Evolutionary conservation across 2,888 invertebrate species (phyloP).

Genomic region (Athalia circularis): DNA sequence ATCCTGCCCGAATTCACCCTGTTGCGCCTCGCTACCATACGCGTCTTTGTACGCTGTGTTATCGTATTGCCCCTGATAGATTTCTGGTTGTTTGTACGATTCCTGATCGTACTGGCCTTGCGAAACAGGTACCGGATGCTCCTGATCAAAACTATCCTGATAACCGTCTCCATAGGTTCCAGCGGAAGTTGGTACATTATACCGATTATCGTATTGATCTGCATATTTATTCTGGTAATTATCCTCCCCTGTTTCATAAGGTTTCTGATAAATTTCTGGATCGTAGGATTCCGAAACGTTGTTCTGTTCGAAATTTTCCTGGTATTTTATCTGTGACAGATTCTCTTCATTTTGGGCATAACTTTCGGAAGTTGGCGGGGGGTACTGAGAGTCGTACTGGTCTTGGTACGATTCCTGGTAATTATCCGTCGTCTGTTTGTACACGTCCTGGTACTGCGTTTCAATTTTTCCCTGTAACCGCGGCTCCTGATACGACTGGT

Average conservation of each 20-base stretch:
- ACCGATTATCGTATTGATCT: neutral
- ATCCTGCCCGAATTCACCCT: constrained; percentile 6
- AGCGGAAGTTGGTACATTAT: constrained; percentile 15
- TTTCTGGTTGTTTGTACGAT: constrained; percentile 55
- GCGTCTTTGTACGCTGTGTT: constrained; percentile 18
- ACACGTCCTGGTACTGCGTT: constrained; percentile 19
- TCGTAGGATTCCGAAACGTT: constrained; percentile 54
- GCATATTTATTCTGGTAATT: constrained; percentile 30
- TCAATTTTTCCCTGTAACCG: neutral
- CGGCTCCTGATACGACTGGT: constrained; percentile 58
- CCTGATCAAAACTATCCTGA: constrained; percentile 54
- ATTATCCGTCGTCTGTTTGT: constrained; percentile 46
- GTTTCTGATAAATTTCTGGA: constrained; percentile 52
- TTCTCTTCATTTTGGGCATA: constrained; percentile 47
- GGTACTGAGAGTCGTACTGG: constrained; percentile 45
- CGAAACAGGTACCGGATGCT: constrained; percentile 34
- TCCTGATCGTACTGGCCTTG: constrained; percentile 46
- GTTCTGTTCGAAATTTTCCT: constrained; percentile 62
- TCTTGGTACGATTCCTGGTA: constrained; percentile 60
- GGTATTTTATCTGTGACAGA: constrained; percentile 63
- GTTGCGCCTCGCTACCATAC: constrained; percentile 1
- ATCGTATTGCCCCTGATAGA: constrained; percentile 56
- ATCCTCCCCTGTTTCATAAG: constrained; percentile 50
- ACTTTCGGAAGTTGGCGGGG: constrained; percentile 33
- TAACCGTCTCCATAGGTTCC: constrained; percentile 25